Percentiles rank a stretch among this genome's conserved stretches.
These are phyloP conservation scores for Sitobion miscanthi DNA, from an alignment of 1,140 invertebrate species.

Conservation along the genomic window DNA sequence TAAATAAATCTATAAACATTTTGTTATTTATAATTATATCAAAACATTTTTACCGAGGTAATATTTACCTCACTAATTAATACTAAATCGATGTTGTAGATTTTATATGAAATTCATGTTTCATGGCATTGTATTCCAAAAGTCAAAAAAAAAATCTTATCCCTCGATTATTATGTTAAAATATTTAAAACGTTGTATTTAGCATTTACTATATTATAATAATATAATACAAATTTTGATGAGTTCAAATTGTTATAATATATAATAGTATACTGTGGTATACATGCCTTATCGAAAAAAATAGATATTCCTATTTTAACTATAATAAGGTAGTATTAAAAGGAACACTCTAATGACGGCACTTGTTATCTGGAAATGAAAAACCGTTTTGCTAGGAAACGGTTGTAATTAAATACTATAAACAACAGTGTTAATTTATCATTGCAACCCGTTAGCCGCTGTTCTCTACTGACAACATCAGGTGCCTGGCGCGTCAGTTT, in stretches of 20 bases:
- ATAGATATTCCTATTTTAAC: neutral
- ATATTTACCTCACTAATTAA: neutral
- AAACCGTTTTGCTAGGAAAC: neutral
- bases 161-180: too few species aligned
- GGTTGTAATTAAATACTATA: conserved; percentile 41
- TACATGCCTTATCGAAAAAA: neutral
- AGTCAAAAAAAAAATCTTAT: neutral
- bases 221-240: neutral
- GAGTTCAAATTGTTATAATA: neutral
- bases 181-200: neutral
- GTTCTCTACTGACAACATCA: conserved; percentile 5
- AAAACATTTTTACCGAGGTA: too few species aligned
- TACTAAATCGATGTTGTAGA: neutral
- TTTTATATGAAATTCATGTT: neutral
- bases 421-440: conserved; percentile 46
- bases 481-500: neutral
- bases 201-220: neutral
- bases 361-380: neutral
- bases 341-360: neutral
- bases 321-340: neutral
- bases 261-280: neutral
- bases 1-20: too few species aligned
- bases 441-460: conserved; percentile 65
- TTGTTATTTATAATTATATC: too few species aligned
- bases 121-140: neutral